These are phyloP conservation scores for Didymodactylos carnosus DNA, from an alignment of 2,888 invertebrate species.

Conservation along the genomic window DNA sequence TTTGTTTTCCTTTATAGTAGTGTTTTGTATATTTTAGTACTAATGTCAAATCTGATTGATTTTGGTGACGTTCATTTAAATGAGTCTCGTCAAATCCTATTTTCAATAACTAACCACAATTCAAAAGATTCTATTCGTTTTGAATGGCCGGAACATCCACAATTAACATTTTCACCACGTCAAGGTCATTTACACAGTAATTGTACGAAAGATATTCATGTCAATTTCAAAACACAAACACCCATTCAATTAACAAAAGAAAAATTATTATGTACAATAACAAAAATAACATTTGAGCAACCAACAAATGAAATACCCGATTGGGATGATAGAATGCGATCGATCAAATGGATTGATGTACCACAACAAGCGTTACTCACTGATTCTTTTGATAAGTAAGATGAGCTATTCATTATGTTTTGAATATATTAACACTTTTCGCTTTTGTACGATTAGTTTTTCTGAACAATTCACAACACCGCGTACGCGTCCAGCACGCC, in stretches of 20 bases:
- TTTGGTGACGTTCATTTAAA: slow-evolving; percentile 33
- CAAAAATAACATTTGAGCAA: slow-evolving; percentile 29
- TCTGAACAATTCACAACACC: background rate
- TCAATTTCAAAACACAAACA: slow-evolving; percentile 37
- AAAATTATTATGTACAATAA: slow-evolving; percentile 24
- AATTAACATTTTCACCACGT: slow-evolving; percentile 38
- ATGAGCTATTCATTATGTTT: no score
- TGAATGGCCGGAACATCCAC: slow-evolving; percentile 25
- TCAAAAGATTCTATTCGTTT: slow-evolving; percentile 32
- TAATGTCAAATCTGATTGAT: slow-evolving; percentile 28
- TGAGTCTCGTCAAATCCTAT: slow-evolving; percentile 25
- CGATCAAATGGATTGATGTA: slow-evolving; percentile 32
- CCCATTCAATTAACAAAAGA: slow-evolving; percentile 27
- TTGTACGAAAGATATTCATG: slow-evolving; percentile 38
- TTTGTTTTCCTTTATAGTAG: no score
- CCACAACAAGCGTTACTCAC: background rate
- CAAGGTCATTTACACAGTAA: slow-evolving; percentile 30
- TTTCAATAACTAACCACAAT: slow-evolving; percentile 31
- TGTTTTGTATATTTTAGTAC: slow-evolving; percentile 21
- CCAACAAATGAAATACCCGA: slow-evolving; percentile 25
- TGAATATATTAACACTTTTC: no score
- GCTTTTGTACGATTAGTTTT: no score
- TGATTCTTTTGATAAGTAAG: no score
- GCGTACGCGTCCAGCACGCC: slow-evolving; percentile 17
- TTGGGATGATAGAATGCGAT: slow-evolving; percentile 33